These are phyloP conservation scores for Neodiprion virginianus DNA, from an alignment of 1,140 invertebrate genomes.

Conservation along the genomic window DNA sequence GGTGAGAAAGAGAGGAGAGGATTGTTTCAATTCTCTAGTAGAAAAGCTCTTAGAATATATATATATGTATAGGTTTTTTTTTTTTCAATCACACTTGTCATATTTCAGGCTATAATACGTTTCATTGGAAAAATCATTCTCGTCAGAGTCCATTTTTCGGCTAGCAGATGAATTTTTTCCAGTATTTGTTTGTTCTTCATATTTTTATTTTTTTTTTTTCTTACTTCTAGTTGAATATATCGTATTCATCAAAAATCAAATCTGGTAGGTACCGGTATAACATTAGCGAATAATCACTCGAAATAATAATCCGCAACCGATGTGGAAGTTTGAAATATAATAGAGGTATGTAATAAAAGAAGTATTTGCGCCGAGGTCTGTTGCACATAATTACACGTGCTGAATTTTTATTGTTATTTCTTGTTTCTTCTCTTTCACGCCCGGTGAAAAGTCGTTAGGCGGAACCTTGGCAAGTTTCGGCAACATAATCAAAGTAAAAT, in stretches of 20 bases:
- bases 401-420: neutral
- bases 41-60: neutral
- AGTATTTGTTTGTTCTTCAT: no score
- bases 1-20: slow-evolving; percentile 1
- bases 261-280: no score
- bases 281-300: no score
- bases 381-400: slow-evolving; percentile 2
- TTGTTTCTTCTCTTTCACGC: neutral
- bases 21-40: slow-evolving; percentile 7
- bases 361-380: neutral
- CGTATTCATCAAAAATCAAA: no score
- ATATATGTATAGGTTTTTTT: neutral
- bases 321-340: no score
- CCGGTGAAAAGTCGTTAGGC: slow-evolving; percentile 13
- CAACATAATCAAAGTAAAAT: slow-evolving; percentile 35
- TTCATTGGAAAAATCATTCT: no score
- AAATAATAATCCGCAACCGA: no score
- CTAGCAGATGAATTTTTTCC: no score
- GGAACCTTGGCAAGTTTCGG: slow-evolving; percentile 27
- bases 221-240: no score
- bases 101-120: neutral
- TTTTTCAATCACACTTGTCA: neutral
- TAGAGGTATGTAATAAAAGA: no score
- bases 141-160: no score
- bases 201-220: no score